Base-by-base conservation (phyloP, 2,888 invertebrate genomes). In the Apamea epomidion region DNA sequence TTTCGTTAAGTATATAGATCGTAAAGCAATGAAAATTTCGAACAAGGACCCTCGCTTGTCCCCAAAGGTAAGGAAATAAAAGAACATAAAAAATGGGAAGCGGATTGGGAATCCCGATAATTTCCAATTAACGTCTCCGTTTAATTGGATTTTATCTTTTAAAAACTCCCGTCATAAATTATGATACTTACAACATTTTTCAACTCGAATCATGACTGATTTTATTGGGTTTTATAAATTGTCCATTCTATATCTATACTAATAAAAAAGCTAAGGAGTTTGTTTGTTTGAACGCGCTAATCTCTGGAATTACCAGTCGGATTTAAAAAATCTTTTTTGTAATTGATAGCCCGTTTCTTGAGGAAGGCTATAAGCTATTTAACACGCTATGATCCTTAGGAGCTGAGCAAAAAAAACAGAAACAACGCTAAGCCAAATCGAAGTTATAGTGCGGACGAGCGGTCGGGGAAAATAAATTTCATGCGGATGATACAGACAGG, bases 241-340 rank as follows among this genome's bases (percentile, higher is more conserved):
- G 4, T 54, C 5, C 7, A 29, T 25, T 58, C 58, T 25, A 12
- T 58, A 2, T 48, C 14, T 14, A 48, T 14, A 0, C 48, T 48
- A 14, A 48, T 48, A 48, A 48, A 48, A 14, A 48, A 48, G 25
- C 0, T 25, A 8, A 54, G 25, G 54, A 54, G 10, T 3, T 58
- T 58, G 10, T 54, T 54, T 54, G 7, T 58, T 54, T 54, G 54
- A 54, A 54, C 8, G 21, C 21, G 8, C 21, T 54, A 21, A 54
- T 7, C 54, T 21, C 0, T 25, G 25, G 58, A 58, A 25, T 10
- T 25, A 12, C 10, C 3, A 12, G 25, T 58, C 3, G 58, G 25
- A 4, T 58, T 21, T 8, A 8, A 8, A 54, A 54, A 16, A 25
- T 18, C 0, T 0, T 7, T 51, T 18, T 51, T 51, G 0, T 0